Percentiles rank a stretch among this genome's conserved stretches.
These are phyloP conservation scores for Tetropium fuscum DNA, from an alignment of 2,888 invertebrate genomes.

Conservation along the genomic window DNA sequence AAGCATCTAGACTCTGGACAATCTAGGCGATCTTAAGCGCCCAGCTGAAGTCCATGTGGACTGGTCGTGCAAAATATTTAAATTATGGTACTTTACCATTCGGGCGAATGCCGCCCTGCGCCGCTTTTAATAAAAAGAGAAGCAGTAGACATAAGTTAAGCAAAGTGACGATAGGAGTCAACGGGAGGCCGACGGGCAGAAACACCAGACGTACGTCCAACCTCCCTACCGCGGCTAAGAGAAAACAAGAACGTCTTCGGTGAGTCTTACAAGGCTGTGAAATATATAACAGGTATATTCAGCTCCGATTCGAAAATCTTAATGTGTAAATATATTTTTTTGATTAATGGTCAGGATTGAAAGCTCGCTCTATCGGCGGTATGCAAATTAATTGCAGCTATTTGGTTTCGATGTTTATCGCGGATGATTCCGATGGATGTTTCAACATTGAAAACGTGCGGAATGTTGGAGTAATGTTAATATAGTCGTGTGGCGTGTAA, in stretches of 20 bases:
- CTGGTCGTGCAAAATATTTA: too few relatives aligned
- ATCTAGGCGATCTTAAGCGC: too few relatives aligned
- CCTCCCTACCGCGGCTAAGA: constrained; percentile 10
- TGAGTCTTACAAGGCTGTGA: constrained; percentile 16
- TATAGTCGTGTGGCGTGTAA: too few relatives aligned
- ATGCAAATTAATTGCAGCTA: constrained; percentile 1
- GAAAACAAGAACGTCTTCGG: constrained; percentile 4
- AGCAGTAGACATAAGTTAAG: constrained; percentile 43
- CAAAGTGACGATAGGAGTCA: constrained; percentile 45
- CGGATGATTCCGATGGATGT: too few relatives aligned
- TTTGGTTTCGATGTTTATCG: too few relatives aligned
- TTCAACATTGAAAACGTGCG: too few relatives aligned
- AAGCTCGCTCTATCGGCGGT: background rate
- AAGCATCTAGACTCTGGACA: too few relatives aligned
- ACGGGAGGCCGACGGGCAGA: constrained; percentile 32
- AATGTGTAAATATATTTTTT: constrained; percentile 33
- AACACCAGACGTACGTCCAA: constrained; percentile 32
- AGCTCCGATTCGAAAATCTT: constrained; percentile 28
- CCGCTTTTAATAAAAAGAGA: constrained; percentile 30
- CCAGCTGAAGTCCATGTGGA: too few relatives aligned
- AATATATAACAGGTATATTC: constrained; percentile 34
- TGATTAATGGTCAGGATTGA: constrained; percentile 12
- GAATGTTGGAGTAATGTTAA: too few relatives aligned
- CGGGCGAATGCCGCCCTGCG: constrained; percentile 20
- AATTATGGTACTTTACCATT: too few relatives aligned